phyloP scores from a whole-genome alignment of 2,113 vertebrate genomes.

The Pterocles burchelli region DNA sequence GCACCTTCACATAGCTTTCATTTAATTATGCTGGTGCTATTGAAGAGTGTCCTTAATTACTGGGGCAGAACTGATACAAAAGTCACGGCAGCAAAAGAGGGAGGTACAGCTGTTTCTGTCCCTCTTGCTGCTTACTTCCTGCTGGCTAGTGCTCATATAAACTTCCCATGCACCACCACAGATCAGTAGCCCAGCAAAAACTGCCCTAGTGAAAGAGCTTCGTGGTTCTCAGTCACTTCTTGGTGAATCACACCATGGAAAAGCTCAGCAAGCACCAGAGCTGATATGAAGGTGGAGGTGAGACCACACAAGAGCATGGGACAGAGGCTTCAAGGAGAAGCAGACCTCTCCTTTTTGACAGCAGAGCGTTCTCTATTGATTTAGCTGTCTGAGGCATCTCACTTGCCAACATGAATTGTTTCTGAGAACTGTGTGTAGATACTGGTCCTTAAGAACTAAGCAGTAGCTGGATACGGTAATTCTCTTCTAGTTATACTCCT shows the following conservation, averaged over 20 bases:
- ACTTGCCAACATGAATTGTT: neutral
- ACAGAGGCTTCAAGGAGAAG: neutral
- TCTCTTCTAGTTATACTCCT: neutral
- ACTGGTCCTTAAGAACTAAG: neutral
- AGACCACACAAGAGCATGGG: rapidly evolving
- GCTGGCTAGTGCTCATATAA: neutral
- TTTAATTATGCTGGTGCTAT: neutral
- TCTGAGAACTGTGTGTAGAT: neutral
- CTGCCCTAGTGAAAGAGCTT: neutral
- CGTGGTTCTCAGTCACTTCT: neutral
- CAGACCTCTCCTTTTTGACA: neutral
- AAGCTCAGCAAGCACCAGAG: neutral
- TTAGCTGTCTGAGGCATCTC: neutral
- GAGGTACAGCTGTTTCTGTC: neutral
- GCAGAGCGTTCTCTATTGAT: neutral
- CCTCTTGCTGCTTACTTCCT: neutral
- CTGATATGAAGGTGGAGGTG: neutral
- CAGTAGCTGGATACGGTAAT: neutral
- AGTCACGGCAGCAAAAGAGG: neutral
- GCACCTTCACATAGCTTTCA: neutral
- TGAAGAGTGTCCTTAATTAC: neutral
- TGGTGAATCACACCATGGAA: neutral
- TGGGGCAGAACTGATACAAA: neutral
- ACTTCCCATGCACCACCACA: neutral
- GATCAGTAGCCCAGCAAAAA: neutral